Evolutionary conservation across 2,888 invertebrate genomes (phyloP), one percentile per base, ranked within the genome.

Genomic region (Trachelus stipa): DNA sequence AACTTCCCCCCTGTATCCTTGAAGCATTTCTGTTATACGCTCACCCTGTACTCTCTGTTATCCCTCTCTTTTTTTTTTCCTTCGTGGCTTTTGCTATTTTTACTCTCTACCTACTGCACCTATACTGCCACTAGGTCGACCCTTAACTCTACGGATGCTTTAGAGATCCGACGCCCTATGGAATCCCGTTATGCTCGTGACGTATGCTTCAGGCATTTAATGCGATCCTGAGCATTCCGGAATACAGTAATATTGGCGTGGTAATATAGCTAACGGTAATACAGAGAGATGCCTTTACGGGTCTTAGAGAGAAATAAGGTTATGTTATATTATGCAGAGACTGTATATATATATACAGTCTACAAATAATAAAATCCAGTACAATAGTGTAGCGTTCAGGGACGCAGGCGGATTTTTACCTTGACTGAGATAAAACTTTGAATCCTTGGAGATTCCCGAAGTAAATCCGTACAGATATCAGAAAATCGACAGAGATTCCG

Each of bases 11-110:
- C 11, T 6, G n/a, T 56, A 4, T 12, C 34, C 15, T 12, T 69
- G n/a, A 30, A 9, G 33, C 11, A 15, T 30, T 56, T 79, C 78
- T 79, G 79, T 34, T 75, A 73, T 34, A 73, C 34, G 12, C 75
- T 56, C 31, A 56, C 23, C 3, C 68, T 31, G 23, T 31, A 33
- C 68, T 33, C 15, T 75, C 34, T 75, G 33, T 75, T 68, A 75
- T 40, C 40, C 75, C 1, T 56, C 11, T 30, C 35, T 31, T 33
- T 31, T 12, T 31, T 15, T 12, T 12, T n/a, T 34, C 34, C 56
- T n/a, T 1, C 4, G 12, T n/a, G 23, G n/a, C 33, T 23, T 68
- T 37, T n/a, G 31, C 75, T 15, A 35, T 68, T 56, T 23, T 56
- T 56, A 23, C 6, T 23, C 23, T 23, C 56, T 56, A 56, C 56